These are phyloP conservation scores for Albula glossodonta DNA, from an alignment of 2,113 vertebrate genomes.

Conservation along the genomic window DNA sequence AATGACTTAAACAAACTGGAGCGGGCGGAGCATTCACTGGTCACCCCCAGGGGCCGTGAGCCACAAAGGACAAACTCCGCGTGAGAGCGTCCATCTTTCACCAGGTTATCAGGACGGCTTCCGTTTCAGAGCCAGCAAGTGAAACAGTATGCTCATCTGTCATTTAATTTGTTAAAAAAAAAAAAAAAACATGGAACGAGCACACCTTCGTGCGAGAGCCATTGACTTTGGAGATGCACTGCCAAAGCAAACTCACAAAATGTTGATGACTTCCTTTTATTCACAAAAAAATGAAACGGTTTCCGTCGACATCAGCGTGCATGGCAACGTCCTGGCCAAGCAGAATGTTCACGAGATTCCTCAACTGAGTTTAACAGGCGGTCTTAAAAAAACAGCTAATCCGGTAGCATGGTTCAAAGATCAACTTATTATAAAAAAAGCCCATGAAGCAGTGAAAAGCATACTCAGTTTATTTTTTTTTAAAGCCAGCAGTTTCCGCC, in stretches of 20 bases:
- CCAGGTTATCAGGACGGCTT: neutral
- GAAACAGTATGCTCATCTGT: neutral
- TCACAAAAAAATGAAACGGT: neutral
- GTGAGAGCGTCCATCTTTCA: neutral
- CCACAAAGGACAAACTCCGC: too few relatives aligned
- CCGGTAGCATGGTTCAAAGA: constrained; percentile 4
- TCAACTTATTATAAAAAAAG: neutral
- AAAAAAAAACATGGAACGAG: neutral
- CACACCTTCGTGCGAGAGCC: neutral
- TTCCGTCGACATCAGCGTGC: neutral
- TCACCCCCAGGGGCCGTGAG: neutral
- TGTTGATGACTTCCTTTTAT: neutral
- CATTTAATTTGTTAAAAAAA: neutral
- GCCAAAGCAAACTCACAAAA: neutral
- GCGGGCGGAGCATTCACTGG: constrained; percentile 31
- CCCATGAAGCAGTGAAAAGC: neutral
- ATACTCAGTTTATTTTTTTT: neutral
- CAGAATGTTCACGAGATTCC: neutral
- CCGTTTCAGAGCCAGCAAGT: neutral
- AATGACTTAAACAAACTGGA: constrained; percentile 70
- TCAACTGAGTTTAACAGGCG: neutral
- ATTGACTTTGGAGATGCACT: neutral
- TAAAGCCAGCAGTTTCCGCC: neutral
- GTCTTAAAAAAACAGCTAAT: neutral
- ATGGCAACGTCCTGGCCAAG: neutral